Evolutionary conservation across 2,113 vertebrate species (phyloP).

Genomic region (Oostethus manadensis): DNA sequence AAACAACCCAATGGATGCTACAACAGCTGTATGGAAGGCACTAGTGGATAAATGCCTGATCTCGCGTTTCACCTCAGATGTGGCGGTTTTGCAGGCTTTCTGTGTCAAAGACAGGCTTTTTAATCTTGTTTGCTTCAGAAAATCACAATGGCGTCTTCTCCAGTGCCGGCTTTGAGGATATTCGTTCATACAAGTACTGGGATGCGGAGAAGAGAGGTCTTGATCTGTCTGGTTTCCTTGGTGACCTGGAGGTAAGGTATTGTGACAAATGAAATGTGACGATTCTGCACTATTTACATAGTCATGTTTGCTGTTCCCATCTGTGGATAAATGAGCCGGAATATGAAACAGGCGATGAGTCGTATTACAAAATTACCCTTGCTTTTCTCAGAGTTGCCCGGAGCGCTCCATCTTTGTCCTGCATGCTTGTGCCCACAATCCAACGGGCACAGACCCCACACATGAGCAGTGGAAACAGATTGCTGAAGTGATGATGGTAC

Average conservation of each 20-base stretch:
- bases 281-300: not conserved
- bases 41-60: too few species aligned
- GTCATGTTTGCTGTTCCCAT: not conserved
- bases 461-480: slow-evolving; percentile 90
- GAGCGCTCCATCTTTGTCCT: slow-evolving; percentile 87
- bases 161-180: slow-evolving; percentile 87
- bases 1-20: not conserved
- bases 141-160: slow-evolving; percentile 91
- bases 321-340: too few species aligned
- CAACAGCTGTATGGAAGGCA: too few species aligned
- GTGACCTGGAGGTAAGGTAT: slow-evolving; percentile 83
- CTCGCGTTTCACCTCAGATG: too few species aligned
- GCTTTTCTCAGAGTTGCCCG: slow-evolving; percentile 76
- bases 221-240: slow-evolving; percentile 81
- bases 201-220: slow-evolving; percentile 84
- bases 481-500: slow-evolving; percentile 91
- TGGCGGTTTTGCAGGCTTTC: too few species aligned
- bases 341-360: too few species aligned
- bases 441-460: slow-evolving; percentile 91
- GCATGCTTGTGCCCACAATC: slow-evolving; percentile 95
- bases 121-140: slow-evolving; percentile 68
- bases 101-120: not conserved
- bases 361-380: not conserved
- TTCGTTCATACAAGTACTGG: slow-evolving; percentile 91
- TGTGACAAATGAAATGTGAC: not conserved